Percentiles rank a stretch among this genome's conserved stretches.
Evolutionary conservation across 2,797 vertebrate genomes (phyloP).

Genomic region (Neopelma chrysocephalum): DNA sequence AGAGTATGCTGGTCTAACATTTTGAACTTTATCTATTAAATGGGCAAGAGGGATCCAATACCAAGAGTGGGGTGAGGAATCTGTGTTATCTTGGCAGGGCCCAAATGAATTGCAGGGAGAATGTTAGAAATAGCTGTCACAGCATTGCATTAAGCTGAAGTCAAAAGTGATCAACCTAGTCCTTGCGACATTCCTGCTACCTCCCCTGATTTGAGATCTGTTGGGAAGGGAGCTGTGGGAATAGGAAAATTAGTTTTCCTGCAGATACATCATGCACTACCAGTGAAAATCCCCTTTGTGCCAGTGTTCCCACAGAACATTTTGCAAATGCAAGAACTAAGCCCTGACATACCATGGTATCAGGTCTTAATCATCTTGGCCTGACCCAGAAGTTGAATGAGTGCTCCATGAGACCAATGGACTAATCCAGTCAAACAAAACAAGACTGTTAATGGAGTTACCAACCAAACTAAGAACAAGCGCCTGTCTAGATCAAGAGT

Average conservation of each 20-base stretch:
- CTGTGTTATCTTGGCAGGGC: not conserved
- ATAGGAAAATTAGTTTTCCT: not conserved
- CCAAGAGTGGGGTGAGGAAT: not conserved
- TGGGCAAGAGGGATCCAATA: not conserved
- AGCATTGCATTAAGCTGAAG: not conserved
- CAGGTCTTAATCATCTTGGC: not conserved
- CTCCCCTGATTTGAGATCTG: not conserved
- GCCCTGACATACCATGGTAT: not conserved
- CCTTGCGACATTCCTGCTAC: not conserved
- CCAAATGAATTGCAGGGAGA: not conserved
- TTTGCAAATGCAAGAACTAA: not conserved
- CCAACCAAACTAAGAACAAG: not conserved
- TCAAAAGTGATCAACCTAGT: not conserved
- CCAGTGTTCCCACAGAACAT: not conserved
- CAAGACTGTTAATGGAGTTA: not conserved
- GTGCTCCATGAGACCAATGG: not conserved
- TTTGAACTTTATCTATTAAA: not conserved
- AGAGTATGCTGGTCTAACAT: rapidly evolving
- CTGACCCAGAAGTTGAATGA: not conserved
- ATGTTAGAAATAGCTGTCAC: not conserved
- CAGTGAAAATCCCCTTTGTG: not conserved
- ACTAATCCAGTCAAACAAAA: not conserved
- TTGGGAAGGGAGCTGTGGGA: not conserved
- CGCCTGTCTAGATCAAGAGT: not conserved
- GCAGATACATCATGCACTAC: not conserved